Base-by-base conservation (phyloP, 53 echinoderm and acorn worm species). In the Pentamera pediparva region DNA sequence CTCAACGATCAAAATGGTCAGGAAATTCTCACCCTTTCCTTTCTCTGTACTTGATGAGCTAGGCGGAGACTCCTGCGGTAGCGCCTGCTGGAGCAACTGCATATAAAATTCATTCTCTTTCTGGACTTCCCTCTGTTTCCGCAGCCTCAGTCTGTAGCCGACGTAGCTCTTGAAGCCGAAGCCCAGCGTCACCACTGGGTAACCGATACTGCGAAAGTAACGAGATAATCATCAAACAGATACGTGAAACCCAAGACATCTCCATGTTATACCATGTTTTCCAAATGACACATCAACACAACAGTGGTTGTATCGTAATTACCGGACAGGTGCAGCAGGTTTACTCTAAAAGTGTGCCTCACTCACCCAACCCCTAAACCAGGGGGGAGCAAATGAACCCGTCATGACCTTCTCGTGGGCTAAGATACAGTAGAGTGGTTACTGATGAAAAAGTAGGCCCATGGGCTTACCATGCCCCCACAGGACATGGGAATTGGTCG, bases 51-150 rank as follows among this genome's bases (percentile, higher is more conserved):
- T 52, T 10, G 28, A 32, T 61, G 61, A 40, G 45, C 54, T 72
- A 52, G 52, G 31, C 53, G 86, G 91, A 61, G 85, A 85, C 74
- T 98, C 98, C 58, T 80, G 88, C 8, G 98, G 98, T 74, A 98
- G 78, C 2, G 98, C 98, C 56, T 98, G 98, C 75, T 98, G 98
- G 52, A 98, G 76, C 52, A 98, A 83, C 86, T 98, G 98, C 81
- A 98, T 98, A 78, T 98, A 98, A 86, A 98, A 98, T 55, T 98
- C 98, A 75, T 98, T 98, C 70, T 98, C 98, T 82, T 98, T 98
- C 70, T 91, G 92, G 12, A 98, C 98, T 24, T 98, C 98, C 70
- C 83, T 88, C 75, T 98, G 98, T 74, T 98, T 98, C 36, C 98
- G 85, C 53, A 98, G 91, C 76, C 98, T 79, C 98, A 98, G 85